Conservation (phyloP, 35 echinoderm and acorn worm genomes). For the Heliocidaris erythrogramma region DNA sequence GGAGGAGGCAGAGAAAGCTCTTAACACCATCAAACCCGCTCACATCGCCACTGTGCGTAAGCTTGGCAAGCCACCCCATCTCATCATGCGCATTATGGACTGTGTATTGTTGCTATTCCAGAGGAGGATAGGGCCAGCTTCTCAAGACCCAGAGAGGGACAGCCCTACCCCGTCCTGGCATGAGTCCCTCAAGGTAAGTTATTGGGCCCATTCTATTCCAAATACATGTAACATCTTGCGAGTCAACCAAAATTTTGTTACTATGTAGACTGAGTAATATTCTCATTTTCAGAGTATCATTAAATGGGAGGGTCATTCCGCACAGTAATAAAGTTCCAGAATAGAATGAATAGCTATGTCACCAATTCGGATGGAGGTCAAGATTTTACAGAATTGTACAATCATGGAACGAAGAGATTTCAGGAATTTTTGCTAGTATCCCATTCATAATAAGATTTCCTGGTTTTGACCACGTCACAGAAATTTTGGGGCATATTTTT, state of each 20-base stretch:
- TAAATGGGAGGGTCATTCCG: no score
- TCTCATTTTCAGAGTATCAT: neutral
- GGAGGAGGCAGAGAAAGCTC: slow-evolving; percentile 87
- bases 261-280: no score
- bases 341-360: neutral
- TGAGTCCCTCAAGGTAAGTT: slow-evolving; percentile 77
- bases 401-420: neutral
- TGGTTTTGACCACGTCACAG: neutral
- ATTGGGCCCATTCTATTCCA: neutral
- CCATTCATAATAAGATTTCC: neutral
- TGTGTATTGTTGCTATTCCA: slow-evolving; percentile 85
- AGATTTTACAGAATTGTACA: no score
- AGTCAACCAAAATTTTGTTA: neutral
- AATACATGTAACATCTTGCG: neutral
- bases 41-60: slow-evolving; percentile 89
- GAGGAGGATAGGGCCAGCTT: slow-evolving; percentile 48
- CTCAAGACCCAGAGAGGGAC: slow-evolving; percentile 64
- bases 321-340: neutral
- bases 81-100: slow-evolving; percentile 99
- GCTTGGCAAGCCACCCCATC: slow-evolving; percentile 94
- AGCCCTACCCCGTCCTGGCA: slow-evolving; percentile 80
- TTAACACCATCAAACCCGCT: slow-evolving; percentile 96
- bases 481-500: neutral
- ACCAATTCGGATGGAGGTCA: neutral
- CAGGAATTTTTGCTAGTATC: neutral